phyloP scores from a whole-genome alignment of 2,797 vertebrate species.

The Alosa sapidissima region DNA sequence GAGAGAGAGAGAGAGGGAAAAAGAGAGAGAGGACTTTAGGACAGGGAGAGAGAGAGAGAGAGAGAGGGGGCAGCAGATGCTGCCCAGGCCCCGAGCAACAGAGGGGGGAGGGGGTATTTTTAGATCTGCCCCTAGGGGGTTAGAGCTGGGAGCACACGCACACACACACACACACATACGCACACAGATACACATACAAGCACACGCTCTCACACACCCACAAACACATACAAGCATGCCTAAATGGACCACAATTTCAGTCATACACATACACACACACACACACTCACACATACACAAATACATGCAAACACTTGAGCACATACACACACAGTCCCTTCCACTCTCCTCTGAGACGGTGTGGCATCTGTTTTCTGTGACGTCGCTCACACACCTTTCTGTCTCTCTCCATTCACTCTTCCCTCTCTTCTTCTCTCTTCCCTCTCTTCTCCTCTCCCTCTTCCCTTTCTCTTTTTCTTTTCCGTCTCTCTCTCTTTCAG shows the following conservation, averaged over 20 bases:
- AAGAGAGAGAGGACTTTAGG: constrained; percentile 12
- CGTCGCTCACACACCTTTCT: constrained; percentile 16
- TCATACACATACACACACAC: not conserved
- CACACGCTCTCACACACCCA: not conserved
- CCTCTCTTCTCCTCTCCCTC: constrained; percentile 25
- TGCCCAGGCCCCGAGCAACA: constrained; percentile 46
- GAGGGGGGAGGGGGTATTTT: constrained; percentile 55
- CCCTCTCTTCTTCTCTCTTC: not conserved
- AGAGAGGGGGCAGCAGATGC: constrained; percentile 36
- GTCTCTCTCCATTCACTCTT: constrained; percentile 16
- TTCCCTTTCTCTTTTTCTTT: constrained; percentile 38
- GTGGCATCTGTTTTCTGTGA: constrained; percentile 19
- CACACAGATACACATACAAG: not conserved
- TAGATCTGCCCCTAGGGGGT: constrained; percentile 55
- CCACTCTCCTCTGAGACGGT: not conserved
- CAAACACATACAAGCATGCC: not conserved
- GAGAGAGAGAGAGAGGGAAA: constrained; percentile 28
- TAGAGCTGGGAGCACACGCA: constrained; percentile 48
- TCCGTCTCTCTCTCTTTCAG: constrained; percentile 37
- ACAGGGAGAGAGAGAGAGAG: not conserved
- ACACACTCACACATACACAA: not conserved
- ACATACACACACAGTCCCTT: constrained; percentile 3
- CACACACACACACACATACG: not conserved
- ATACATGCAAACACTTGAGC: not conserved
- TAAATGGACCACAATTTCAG: not conserved